Percentiles rank a stretch among this genome's conserved stretches.
phyloP scores from a whole-genome alignment of 2,797 vertebrate species.

The Miichthys miiuy region DNA sequence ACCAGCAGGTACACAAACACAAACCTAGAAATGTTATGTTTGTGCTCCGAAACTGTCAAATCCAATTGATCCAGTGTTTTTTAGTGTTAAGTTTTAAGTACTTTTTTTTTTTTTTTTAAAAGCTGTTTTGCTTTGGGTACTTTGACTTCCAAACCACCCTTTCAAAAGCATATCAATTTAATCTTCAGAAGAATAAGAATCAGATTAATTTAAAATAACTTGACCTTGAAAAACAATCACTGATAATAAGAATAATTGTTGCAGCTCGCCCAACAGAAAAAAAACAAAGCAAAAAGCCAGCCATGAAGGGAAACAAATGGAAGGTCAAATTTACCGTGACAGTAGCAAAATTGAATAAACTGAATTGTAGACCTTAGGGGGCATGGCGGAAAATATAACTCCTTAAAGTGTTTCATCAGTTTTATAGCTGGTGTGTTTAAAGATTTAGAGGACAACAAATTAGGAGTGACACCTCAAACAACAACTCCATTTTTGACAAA shows the following conservation, averaged over 20 bases:
- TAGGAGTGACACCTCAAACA: neutral
- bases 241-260: neutral
- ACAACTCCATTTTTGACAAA: neutral
- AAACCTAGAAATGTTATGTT: neutral
- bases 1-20: slow-evolving; percentile 90
- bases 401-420: slow-evolving; percentile 8
- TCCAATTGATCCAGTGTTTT: neutral
- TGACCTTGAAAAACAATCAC: neutral
- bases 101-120: too few species aligned
- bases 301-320: neutral
- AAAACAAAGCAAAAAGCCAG: neutral
- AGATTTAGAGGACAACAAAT: slow-evolving; percentile 4
- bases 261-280: too few species aligned
- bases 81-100: too few species aligned
- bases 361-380: neutral
- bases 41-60: neutral
- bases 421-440: neutral
- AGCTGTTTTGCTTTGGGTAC: too few species aligned
- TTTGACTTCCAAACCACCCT: neutral
- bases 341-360: neutral
- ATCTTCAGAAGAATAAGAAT: neutral
- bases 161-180: neutral
- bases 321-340: neutral
- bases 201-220: neutral
- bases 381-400: neutral